phyloP scores from a whole-genome alignment of 2,797 vertebrate genomes.

The Phrynocephalus forsythii region DNA sequence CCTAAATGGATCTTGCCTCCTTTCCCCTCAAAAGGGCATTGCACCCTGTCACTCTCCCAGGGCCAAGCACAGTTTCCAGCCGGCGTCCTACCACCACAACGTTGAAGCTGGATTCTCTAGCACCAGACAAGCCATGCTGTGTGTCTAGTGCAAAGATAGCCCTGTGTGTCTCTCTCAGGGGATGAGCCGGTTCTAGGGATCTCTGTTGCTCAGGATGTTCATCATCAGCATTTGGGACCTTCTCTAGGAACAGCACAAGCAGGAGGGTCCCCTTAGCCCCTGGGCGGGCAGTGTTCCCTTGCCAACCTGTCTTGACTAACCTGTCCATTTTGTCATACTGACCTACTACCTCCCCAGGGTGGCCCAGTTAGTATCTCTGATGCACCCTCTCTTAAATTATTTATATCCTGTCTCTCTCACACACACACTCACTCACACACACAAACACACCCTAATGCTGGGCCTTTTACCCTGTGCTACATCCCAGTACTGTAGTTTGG shows the following conservation, averaged over 20 bases:
- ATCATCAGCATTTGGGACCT: not conserved
- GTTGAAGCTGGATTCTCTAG: not conserved
- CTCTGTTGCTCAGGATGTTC: not conserved
- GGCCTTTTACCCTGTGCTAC: constrained; percentile 12
- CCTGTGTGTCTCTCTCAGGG: not conserved
- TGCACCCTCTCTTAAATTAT: constrained; percentile 29
- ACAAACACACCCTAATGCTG: not conserved
- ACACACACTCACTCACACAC: not conserved
- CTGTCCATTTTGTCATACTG: constrained; percentile 23
- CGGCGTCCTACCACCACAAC: no score
- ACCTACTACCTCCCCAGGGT: constrained; percentile 45
- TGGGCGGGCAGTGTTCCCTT: not conserved
- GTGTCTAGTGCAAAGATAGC: not conserved
- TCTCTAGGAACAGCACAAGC: not conserved
- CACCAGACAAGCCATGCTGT: not conserved
- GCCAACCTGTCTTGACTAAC: constrained; percentile 23
- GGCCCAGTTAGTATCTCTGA: constrained; percentile 4
- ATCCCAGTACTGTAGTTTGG: constrained; percentile 13
- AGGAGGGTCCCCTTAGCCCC: not conserved
- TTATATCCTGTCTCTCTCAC: constrained; percentile 15
- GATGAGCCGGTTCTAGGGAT: not conserved
- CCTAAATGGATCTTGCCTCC: not conserved
- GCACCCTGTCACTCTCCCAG: not conserved
- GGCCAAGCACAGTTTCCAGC: not conserved
- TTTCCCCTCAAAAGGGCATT: not conserved